Evolutionary conservation across 53 echinoderm and acorn worm species (phyloP), one percentile per base, ranked within the genome.

Genomic region (Temnopleurus reevesii): DNA sequence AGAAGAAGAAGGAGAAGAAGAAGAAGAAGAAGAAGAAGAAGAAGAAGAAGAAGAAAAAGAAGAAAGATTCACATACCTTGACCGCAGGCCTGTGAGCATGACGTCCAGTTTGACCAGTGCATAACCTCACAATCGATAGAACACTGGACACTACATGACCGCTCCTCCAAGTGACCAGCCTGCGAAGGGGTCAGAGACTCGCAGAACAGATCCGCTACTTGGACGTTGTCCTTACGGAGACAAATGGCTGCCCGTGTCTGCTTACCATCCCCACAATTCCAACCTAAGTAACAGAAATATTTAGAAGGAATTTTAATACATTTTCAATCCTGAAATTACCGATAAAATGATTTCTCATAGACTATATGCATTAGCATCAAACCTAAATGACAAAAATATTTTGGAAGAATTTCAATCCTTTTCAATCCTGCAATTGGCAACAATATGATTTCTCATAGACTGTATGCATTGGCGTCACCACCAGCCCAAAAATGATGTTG

Each of bases 71-170:
- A 28, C 93, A 2, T 81, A 97, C 97, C 98, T 77, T 91, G 90
- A 31, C 99, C 99, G 89, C 99, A 99, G 0, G 77, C 81, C 49
- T 94, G 90, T 1, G 94, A 93, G 76, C 99, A 99, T 0, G 86
- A 65, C 47, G 99, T 92, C 96, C 96, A 96, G 0, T 38, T 61
- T 18, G 89, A 64, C 99, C 99, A 99, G 6, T 91, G 64, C 0
- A 94, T 93, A 23, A 99, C 96, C 21, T 89, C 38, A 53, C 99
- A 99, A 83, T 99, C 99, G 8, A 60, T 30, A 19, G 92, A 91
- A 63, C 99, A 99, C 29, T 89, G 92, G 13, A 99, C 91, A 13
- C 85, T 79, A 56, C 99, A 99, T 8, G 86, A 36, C 54, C 64
- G 82, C 19, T 91, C 59, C n/a, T 29, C 71, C 46, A 31, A 45